Percentiles rank a stretch among this genome's conserved stretches.
Evolutionary conservation across 2,797 vertebrate species (phyloP).

Genomic region (Enteromius paludinosus): DNA sequence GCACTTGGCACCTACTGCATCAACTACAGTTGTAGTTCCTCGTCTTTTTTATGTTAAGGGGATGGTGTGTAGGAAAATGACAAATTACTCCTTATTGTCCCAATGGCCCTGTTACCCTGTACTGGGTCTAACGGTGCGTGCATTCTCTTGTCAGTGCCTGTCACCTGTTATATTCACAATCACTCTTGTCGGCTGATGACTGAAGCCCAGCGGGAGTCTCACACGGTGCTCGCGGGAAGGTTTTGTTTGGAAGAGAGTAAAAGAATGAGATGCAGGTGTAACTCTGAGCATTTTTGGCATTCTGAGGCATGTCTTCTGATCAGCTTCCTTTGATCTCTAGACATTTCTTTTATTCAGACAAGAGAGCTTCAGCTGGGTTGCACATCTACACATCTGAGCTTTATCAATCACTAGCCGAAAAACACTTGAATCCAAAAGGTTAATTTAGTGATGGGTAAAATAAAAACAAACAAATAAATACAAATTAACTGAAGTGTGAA

Average conservation of each 20-base stretch:
- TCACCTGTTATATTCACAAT: constrained; percentile 70
- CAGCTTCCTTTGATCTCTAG: constrained; percentile 78
- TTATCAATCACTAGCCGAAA: constrained; percentile 16
- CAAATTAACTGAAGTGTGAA: too few relatives aligned
- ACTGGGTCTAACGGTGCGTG: constrained; percentile 73
- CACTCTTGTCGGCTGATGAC: constrained; percentile 67
- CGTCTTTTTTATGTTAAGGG: constrained; percentile 44
- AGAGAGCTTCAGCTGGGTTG: constrained; percentile 10
- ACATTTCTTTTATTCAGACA: constrained; percentile 66
- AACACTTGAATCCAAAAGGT: not conserved
- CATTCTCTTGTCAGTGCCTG: constrained; percentile 78
- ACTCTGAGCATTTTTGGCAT: constrained; percentile 65
- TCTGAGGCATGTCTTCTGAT: constrained; percentile 73
- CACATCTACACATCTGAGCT: constrained; percentile 60
- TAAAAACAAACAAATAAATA: not conserved
- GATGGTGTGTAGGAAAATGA: constrained; percentile 62
- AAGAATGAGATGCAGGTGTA: constrained; percentile 67
- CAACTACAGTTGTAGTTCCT: constrained; percentile 35
- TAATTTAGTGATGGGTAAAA: not conserved
- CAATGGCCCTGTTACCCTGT: constrained; percentile 76
- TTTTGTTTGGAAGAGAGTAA: constrained; percentile 58
- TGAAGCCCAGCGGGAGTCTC: constrained; percentile 73
- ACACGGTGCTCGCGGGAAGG: constrained; percentile 66
- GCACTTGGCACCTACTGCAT: constrained; percentile 52
- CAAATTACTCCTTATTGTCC: constrained; percentile 72